phyloP scores from a whole-genome alignment of 2,888 invertebrate genomes.

The Notodonta dromedarius region DNA sequence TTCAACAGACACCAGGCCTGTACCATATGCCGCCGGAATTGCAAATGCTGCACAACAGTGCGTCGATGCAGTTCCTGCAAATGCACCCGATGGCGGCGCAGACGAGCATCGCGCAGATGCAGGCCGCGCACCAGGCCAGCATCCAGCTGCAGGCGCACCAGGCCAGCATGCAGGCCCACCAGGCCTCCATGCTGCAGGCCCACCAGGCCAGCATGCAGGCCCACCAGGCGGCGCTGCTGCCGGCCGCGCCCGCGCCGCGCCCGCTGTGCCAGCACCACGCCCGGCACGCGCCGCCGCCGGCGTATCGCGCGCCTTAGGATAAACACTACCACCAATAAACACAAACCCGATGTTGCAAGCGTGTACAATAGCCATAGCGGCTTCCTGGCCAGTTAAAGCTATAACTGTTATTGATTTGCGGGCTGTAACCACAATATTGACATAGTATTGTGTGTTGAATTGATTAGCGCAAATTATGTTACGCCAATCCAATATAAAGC shows the following conservation, averaged over 20 bases:
- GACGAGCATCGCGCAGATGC: slow-evolving; percentile 49
- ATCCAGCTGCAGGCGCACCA: slow-evolving; percentile 45
- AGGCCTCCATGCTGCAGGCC: slow-evolving; percentile 14
- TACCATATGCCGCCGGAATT: slow-evolving; percentile 82
- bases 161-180: slow-evolving; percentile 41
- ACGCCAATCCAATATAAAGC: too few species aligned
- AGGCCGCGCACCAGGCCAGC: slow-evolving; percentile 40
- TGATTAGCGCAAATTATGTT: too few species aligned
- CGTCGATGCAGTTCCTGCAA: slow-evolving; percentile 74
- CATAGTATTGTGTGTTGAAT: too few species aligned
- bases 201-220: slow-evolving; percentile 16
- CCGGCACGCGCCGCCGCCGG: slow-evolving; percentile 46
- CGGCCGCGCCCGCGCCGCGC: slow-evolving; percentile 36
- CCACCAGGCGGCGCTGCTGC: slow-evolving; percentile 15
- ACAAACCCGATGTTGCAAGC: slow-evolving; percentile 1
- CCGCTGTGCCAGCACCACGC: slow-evolving; percentile 63
- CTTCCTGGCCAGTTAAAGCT: too few species aligned
- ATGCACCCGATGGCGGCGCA: slow-evolving; percentile 61
- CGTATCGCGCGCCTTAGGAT: slow-evolving; percentile 45
- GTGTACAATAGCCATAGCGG: background rate
- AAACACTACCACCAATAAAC: background rate
- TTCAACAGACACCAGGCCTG: slow-evolving; percentile 68
- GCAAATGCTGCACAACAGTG: slow-evolving; percentile 72
- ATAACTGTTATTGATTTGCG: too few species aligned
- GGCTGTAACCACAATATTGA: too few species aligned